Conservation (phyloP, 1,140 invertebrate genomes). For the Drosophila grimshawi region DNA sequence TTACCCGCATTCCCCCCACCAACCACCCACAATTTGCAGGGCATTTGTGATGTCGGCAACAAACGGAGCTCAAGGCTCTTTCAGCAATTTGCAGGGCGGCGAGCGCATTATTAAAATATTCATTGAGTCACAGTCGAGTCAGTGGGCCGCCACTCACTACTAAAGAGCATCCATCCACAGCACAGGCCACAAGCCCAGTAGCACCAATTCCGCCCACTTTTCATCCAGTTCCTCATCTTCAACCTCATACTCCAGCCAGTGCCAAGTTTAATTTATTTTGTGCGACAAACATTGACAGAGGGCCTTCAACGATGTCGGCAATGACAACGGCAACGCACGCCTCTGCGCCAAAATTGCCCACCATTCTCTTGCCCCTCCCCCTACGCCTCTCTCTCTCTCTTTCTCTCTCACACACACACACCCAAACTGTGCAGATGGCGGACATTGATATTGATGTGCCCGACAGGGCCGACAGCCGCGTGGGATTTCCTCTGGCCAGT, state of each 20-base stretch:
- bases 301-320: conserved; percentile 48
- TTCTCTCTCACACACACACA: not conserved
- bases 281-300: conserved; percentile 69
- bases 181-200: conserved; percentile 7
- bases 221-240: too few relatives aligned
- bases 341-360: conserved; percentile 69
- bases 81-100: conserved; percentile 57
- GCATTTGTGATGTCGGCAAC: conserved; percentile 44
- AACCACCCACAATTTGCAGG: conserved; percentile 31
- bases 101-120: conserved; percentile 74
- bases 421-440: conserved; percentile 26
- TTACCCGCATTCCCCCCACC: not conserved
- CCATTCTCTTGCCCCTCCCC: not conserved
- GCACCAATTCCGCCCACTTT: not conserved
- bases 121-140: conserved; percentile 40
- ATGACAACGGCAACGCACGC: conserved; percentile 33
- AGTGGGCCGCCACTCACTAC: not conserved
- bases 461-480: conserved; percentile 24
- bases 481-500: conserved; percentile 35
- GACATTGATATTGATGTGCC: conserved; percentile 47
- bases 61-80: conserved; percentile 69
- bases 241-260: conserved; percentile 7
- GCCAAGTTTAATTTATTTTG: conserved; percentile 76
- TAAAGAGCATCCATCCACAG: conserved; percentile 1
- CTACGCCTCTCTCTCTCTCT: not conserved